Base-by-base conservation (phyloP, 1,140 invertebrate species). In the Solen grandis region DNA sequence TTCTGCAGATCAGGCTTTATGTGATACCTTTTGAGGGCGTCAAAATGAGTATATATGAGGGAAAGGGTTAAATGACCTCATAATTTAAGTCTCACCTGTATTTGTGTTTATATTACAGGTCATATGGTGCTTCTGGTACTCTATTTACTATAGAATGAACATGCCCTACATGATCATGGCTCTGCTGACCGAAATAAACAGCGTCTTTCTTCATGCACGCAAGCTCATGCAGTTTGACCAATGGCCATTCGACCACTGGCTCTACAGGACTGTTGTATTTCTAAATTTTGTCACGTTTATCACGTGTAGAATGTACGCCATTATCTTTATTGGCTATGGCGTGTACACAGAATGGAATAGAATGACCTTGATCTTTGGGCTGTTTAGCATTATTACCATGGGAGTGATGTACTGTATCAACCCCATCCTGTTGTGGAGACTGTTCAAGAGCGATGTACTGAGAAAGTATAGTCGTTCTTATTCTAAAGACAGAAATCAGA, bases 141-240 rank as follows among this genome's bases (percentile, higher is more conserved):
- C 90, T 70, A 65, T 90, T 27, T 70, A 85, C 22, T 68, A 73
- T n/a, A 60, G 68, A n/a, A 74, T 82, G 4, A 86, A 84, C 70
- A 85, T 90, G 33, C 86, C 76, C 2, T 91, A 88, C 75, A 90
- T 84, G 62, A 59, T 88, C 14, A 72, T 90, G 10, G 90, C 88
- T 5, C 75, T 91, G n/a, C 74, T 85, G 66, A 86, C 85, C 1
- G 90, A 91, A 81, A 78, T 91, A 29, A 90, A 90, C 83, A 88
- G 85, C 38, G 84, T 91, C 41, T 91, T 90, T 72, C 85, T 91
- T 2, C 90, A 91, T 79, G 85, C 84, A 27, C 76, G 90, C 8
- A 91, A 91, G 76, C 85, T 91, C 5, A 73, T 90, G 33, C 89
- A 90, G 83, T 86, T 91, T 84, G 27, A 72, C 1, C 33, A 85